Evolutionary conservation across 2,888 invertebrate species (phyloP), one percentile per base, ranked within the genome.

Genomic region (Leucophenga maculata): DNA sequence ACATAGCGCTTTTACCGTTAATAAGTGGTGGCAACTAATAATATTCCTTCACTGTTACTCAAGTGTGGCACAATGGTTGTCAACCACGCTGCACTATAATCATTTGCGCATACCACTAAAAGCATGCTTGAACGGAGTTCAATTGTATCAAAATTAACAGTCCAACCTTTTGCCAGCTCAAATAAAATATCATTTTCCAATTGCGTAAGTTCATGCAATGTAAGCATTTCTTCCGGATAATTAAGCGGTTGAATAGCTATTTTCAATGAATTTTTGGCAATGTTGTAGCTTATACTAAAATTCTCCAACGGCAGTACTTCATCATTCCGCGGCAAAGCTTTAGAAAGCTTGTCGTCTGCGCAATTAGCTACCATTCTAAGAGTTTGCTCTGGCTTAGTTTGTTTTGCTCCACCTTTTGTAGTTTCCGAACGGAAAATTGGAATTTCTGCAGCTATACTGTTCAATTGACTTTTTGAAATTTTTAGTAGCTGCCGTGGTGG

Each of bases 81-180:
- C 14, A 67, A 22, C 67, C 67, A 67, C 4, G 39, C 46, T 4
- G 39, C 57, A 8, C 39, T 57, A n/a, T 44, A 39, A 4, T 18
- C 13, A 46, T 67, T 57, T 20, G 46, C 22, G 18, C 67, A 67
- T 1, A 14, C 20, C 16, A 57, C 22, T 1, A 67, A 2, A 6
- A 67, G 13, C 67, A 67, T 67, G 67, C 67, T 46, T 18, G 55
- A 44, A 44, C 32, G 22, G 13, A 55, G 22, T 8, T 67, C 20
- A 18, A 67, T 22, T 0, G 44, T 57, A 46, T 67, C 67, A 18
- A 67, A 67, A 44, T 55, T 13, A 67, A 55, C 44, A 8, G 14
- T 14, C 20, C 55, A 18, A 14, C 67, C 67, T 46, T 67, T 67
- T 39, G 67, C 67, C 22, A 67, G 46, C 57, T 57, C 67, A 11